phyloP scores from a whole-genome alignment of 2,797 vertebrate species.

The Netta rufina region DNA sequence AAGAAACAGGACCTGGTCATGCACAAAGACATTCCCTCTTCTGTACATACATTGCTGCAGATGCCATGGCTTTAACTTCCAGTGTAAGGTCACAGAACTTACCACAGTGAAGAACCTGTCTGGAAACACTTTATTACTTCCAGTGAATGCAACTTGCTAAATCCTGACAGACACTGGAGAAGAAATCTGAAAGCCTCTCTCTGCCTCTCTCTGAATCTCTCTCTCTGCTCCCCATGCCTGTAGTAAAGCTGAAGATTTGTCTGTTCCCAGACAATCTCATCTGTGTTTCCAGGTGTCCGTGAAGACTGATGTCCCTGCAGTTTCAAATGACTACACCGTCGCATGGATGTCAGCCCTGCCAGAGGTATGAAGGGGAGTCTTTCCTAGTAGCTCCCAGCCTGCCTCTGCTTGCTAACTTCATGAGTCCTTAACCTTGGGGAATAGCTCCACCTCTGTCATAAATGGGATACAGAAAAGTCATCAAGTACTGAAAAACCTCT shows the following conservation, averaged over 20 bases:
- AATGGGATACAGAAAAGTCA: background rate
- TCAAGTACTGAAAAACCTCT: background rate
- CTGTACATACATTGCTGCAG: background rate
- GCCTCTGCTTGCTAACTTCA: background rate
- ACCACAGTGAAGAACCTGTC: background rate
- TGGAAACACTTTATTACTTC: background rate
- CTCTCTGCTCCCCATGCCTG: background rate
- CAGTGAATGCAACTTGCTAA: background rate
- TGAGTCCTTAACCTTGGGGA: background rate
- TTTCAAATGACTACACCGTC: conserved; percentile 49
- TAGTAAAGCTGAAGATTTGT: background rate
- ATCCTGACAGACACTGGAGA: background rate
- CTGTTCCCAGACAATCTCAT: background rate
- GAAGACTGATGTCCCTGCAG: conserved; percentile 52
- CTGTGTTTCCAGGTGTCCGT: conserved; percentile 56
- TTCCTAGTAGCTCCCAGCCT: background rate
- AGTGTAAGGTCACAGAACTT: background rate
- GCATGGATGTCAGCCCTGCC: conserved; percentile 59
- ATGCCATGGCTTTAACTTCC: background rate
- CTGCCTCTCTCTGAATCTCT: background rate
- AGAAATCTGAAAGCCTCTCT: background rate
- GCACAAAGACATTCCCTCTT: background rate
- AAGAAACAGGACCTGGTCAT: background rate
- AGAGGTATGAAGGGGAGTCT: conserved; percentile 4
- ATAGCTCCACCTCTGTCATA: conserved; percentile 2